phyloP scores from a whole-genome alignment of 2,113 vertebrate genomes.

The rat (Rattus norvegicus) region DNA sequence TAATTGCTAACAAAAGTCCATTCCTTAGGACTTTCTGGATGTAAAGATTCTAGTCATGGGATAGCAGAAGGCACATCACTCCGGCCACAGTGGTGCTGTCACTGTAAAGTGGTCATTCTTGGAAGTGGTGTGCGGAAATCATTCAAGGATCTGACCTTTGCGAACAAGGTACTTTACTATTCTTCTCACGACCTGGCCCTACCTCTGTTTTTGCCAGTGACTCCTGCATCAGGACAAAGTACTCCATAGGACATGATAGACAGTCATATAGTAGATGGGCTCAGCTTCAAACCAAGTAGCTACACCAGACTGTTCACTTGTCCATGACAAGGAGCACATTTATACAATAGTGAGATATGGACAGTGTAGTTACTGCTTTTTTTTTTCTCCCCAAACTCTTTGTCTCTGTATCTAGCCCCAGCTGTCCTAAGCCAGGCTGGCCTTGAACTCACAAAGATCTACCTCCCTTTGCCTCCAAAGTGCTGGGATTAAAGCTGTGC shows the following conservation, averaged over 20 bases:
- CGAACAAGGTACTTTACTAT: conserved; percentile 83
- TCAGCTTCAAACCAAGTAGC: not conserved
- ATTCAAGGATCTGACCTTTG: conserved; percentile 87
- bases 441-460: not conserved
- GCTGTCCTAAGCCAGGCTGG: not conserved
- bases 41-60: conserved; percentile 84
- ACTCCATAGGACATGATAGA: not conserved
- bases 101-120: conserved; percentile 95
- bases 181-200: not conserved
- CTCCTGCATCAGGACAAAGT: not conserved
- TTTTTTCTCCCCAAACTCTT: not conserved
- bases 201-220: not conserved
- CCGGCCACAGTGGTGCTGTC: conserved; percentile 91
- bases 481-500: not conserved
- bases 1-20: not conserved
- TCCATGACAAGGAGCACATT: accelerated
- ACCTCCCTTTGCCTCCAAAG: not conserved
- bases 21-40: conserved; percentile 85
- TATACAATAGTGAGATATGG: not conserved
- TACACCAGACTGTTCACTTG: not conserved
- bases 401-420: not conserved
- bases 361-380: not conserved
- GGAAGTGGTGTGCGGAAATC: conserved; percentile 93
- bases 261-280: accelerated
- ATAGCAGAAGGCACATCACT: conserved; percentile 82